Conservation (phyloP, 2,888 invertebrate species). For the Lingula anatina region DNA sequence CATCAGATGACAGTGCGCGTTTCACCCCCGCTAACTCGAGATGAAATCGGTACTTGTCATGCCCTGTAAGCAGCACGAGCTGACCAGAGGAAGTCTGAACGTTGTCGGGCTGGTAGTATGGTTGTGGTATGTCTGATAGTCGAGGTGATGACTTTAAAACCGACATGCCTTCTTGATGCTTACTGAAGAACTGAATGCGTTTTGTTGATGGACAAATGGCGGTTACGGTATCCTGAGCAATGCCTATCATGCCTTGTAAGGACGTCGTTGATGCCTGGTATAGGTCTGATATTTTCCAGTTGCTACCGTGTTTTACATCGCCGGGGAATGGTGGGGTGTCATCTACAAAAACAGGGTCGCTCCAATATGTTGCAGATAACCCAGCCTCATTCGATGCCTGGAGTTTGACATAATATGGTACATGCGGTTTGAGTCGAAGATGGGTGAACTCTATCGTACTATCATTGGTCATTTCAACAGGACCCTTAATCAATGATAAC, state of each 20-base stretch:
- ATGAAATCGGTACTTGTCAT: neutral
- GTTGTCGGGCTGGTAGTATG: neutral
- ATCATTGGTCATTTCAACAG: neutral
- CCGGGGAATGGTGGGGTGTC: slow-evolving; percentile 5
- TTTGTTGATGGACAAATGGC: slow-evolving; percentile 5
- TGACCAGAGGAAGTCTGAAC: neutral
- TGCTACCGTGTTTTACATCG: slow-evolving; percentile 6
- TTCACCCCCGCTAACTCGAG: slow-evolving; percentile 4
- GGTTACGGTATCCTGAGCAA: slow-evolving; percentile 3
- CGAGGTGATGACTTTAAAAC: too few relatives aligned
- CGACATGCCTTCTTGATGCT: too few relatives aligned
- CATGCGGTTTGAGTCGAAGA: slow-evolving; percentile 1
- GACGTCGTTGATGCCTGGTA: slow-evolving; percentile 5
- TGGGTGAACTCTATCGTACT: slow-evolving; percentile 4
- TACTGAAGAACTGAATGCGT: too few relatives aligned
- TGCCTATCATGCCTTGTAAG: slow-evolving; percentile 3
- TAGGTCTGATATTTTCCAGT: slow-evolving; percentile 2
- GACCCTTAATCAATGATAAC: neutral
- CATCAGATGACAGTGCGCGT: neutral
- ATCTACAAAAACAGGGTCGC: slow-evolving; percentile 6
- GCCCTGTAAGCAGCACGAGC: neutral
- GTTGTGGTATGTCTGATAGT: too few relatives aligned
- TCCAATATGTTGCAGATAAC: neutral
- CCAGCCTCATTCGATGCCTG: slow-evolving; percentile 9
- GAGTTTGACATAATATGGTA: slow-evolving; percentile 6